Percentiles rank a stretch among this genome's conserved stretches.
Conservation (phyloP, 2,113 vertebrate species). For the Pholis gunnellus region DNA sequence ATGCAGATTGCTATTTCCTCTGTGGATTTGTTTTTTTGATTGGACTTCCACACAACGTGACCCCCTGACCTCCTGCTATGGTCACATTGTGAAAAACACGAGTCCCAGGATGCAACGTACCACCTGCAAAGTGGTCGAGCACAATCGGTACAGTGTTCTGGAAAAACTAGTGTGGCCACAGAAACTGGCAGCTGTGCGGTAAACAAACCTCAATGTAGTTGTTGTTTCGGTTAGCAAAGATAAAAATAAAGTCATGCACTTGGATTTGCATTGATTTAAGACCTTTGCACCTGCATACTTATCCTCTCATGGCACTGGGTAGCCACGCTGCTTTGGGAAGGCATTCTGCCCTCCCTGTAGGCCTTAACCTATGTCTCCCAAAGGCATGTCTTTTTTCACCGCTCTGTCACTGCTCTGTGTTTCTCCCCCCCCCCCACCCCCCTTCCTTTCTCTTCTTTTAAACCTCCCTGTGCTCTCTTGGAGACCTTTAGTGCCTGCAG, state of each 20-base stretch:
- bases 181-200: slow-evolving; percentile 10
- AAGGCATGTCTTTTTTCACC: slow-evolving; percentile 68
- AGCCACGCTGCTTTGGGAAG: slow-evolving; percentile 65
- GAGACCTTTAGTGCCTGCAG: slow-evolving; percentile 87
- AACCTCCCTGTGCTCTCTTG: slow-evolving; percentile 71
- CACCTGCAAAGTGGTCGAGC: slow-evolving; percentile 58
- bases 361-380: slow-evolving; percentile 59
- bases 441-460: slow-evolving; percentile 66
- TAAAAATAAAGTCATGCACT: not conserved
- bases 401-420: slow-evolving; percentile 62
- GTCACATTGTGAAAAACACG: slow-evolving; percentile 59
- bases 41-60: slow-evolving; percentile 55
- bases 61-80: slow-evolving; percentile 44
- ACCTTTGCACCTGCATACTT: slow-evolving; percentile 57
- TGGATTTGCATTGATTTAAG: slow-evolving; percentile 27
- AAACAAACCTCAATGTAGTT: slow-evolving; percentile 37
- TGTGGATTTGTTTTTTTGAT: slow-evolving; percentile 57
- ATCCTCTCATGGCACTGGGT: slow-evolving; percentile 25
- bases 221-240: not conserved
- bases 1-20: slow-evolving; percentile 56
- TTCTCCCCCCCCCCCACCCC: not conserved
- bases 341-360: slow-evolving; percentile 52
- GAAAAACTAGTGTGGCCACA: not conserved
- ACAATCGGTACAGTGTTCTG: slow-evolving; percentile 42
- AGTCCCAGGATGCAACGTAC: slow-evolving; percentile 48